A percentile compares a stretch with the other conserved stretches of the same genome.
Conservation (phyloP, 2,113 vertebrate genomes). For the Machaerirhynchus nigripectus region DNA sequence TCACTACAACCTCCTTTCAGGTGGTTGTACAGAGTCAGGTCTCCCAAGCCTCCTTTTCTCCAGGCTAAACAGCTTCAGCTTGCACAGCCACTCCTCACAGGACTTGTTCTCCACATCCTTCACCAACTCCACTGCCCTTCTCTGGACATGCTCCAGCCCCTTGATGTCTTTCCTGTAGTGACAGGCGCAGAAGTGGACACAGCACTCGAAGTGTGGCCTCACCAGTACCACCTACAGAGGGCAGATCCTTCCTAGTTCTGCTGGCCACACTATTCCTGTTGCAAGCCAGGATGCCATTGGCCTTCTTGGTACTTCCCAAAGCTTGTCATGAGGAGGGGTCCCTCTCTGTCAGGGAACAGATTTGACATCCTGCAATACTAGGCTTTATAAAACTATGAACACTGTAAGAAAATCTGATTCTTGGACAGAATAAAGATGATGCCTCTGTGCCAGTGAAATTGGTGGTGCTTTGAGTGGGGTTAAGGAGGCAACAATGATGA, state of each 20-base stretch:
- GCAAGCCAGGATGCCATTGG: not conserved
- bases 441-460: rapidly evolving
- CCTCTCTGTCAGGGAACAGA: not conserved
- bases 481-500: not conserved
- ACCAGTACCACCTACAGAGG: not conserved
- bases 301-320: not conserved
- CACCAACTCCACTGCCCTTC: not conserved
- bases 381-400: not conserved
- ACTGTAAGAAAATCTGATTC: not conserved
- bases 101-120: not conserved
- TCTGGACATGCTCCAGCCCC: rapidly evolving
- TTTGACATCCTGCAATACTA: not conserved
- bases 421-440: not conserved
- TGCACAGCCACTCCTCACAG: not conserved
- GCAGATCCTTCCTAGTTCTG: too few species aligned
- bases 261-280: not conserved
- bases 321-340: not conserved
- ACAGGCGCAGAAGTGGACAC: not conserved
- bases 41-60: not conserved
- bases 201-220: rapidly evolving
- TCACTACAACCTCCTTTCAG: not conserved
- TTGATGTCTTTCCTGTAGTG: not conserved
- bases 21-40: not conserved
- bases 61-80: not conserved
- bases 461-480: not conserved